A percentile compares a stretch with the other conserved stretches of the same genome.
phyloP scores from a whole-genome alignment of 92 coral and sea anemone genomes.

The Chrysogorgia sp. region DNA sequence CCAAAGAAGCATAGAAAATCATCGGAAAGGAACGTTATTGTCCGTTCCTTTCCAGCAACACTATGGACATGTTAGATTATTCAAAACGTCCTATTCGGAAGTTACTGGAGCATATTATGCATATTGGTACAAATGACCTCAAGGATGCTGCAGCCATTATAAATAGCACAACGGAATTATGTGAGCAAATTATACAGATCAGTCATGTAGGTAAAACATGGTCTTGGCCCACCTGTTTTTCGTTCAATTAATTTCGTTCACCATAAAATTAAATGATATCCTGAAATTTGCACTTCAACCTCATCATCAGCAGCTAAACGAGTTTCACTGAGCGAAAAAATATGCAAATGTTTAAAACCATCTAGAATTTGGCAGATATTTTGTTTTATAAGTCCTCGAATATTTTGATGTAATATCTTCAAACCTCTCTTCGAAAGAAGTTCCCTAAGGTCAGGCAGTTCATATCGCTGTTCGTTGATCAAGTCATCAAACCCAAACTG shows the following conservation, averaged over 20 bases:
- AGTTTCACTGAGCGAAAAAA: conserved; percentile 41
- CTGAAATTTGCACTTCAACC: conserved; percentile 29
- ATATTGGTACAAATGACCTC: conserved; percentile 34
- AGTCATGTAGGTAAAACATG: too few relatives aligned
- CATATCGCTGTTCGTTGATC: conserved; percentile 37
- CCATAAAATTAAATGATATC: too few relatives aligned
- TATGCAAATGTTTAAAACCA: conserved; percentile 36
- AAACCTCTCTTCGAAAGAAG: conserved; percentile 51
- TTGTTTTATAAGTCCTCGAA: too few relatives aligned
- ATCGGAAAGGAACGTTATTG: background rate
- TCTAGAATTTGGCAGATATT: too few relatives aligned
- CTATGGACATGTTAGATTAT: conserved; percentile 14
- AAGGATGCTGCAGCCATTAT: background rate
- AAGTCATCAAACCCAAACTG: background rate
- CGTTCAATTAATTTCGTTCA: too few relatives aligned
- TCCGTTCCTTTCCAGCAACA: background rate
- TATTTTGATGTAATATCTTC: conserved; percentile 58
- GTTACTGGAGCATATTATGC: conserved; percentile 2
- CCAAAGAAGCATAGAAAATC: background rate
- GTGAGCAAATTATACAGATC: background rate
- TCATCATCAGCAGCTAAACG: conserved; percentile 35
- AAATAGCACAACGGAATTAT: background rate
- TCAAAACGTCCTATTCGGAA: conserved; percentile 10
- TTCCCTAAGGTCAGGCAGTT: conserved; percentile 46
- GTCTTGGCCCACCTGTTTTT: too few relatives aligned